A percentile compares a stretch with the other conserved stretches of the same genome.
These are phyloP conservation scores for Ptilodon capucinus DNA, from an alignment of 2,888 invertebrate species.

Conservation along the genomic window DNA sequence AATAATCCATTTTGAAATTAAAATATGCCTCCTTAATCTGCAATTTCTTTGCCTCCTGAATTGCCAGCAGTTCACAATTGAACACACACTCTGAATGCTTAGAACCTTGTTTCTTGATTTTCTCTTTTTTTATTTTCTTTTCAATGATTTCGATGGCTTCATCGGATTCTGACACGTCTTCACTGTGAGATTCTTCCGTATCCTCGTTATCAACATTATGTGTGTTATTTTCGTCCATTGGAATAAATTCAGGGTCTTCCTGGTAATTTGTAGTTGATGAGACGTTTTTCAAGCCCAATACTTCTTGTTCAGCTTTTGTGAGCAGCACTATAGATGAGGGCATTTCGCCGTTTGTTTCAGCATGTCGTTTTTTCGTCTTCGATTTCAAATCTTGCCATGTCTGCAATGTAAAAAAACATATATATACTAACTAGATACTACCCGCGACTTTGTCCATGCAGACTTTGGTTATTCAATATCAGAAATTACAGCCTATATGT, in stretches of 20 bases:
- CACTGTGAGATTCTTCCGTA: conserved; percentile 49
- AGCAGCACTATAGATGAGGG: conserved; percentile 47
- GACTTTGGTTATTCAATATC: too few relatives aligned
- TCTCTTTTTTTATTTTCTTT: conserved; percentile 34
- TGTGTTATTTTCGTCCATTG: conserved; percentile 41
- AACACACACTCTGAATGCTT: conserved; percentile 57
- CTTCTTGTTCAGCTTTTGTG: conserved; percentile 57
- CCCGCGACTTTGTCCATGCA: too few relatives aligned
- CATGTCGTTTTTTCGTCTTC: conserved; percentile 59
- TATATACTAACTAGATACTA: too few relatives aligned
- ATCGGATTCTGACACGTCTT: conserved; percentile 56
- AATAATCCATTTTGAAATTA: conserved; percentile 71
- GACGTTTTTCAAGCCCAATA: conserved; percentile 55
- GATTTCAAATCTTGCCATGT: conserved; percentile 73
- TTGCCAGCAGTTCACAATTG: conserved; percentile 64
- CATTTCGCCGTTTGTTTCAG: conserved; percentile 44
- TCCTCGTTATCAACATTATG: conserved; percentile 46
- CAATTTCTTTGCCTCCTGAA: conserved; percentile 62
- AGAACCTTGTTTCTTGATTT: conserved; percentile 35
- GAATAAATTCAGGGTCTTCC: conserved; percentile 53
- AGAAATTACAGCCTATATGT: too few relatives aligned
- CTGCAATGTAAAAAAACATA: conserved; percentile 49
- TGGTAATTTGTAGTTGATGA: conserved; percentile 46
- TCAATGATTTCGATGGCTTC: conserved; percentile 37
- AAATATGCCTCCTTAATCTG: conserved; percentile 70